Conservation (phyloP, 2,797 vertebrate species). For the Ciconia nigra region DNA sequence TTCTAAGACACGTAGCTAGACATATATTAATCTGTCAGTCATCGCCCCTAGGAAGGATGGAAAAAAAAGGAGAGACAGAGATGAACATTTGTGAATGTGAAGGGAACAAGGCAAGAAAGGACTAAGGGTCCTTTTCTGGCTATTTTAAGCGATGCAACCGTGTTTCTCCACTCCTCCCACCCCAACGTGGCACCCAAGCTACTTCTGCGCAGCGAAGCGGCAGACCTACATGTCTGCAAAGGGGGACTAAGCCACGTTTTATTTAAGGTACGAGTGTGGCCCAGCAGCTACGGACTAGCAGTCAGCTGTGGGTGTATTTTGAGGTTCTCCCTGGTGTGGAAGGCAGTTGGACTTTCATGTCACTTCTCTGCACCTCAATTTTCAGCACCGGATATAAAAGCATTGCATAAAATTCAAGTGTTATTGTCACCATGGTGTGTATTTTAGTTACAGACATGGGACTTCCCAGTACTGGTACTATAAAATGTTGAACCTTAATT, state of each 20-base stretch:
- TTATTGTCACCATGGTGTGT: not conserved
- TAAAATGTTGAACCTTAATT: not conserved
- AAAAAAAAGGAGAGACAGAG: slow-evolving; percentile 70
- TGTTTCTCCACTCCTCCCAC: not conserved
- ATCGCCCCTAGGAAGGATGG: slow-evolving; percentile 77
- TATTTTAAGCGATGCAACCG: slow-evolving; percentile 1
- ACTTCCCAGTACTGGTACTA: not conserved
- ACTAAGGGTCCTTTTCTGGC: slow-evolving; percentile 44
- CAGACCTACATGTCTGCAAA: not conserved
- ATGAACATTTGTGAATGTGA: slow-evolving; percentile 75
- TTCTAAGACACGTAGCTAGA: slow-evolving; percentile 93
- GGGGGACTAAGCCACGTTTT: not conserved
- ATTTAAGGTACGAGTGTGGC: not conserved
- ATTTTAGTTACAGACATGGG: not conserved
- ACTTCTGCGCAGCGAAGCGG: not conserved
- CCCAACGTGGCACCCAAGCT: not conserved
- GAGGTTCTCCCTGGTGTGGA: not conserved
- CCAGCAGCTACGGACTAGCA: not conserved
- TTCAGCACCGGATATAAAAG: not conserved
- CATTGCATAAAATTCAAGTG: not conserved
- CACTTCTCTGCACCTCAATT: not conserved
- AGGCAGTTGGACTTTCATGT: not conserved
- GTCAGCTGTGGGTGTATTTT: not conserved
- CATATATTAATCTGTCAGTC: slow-evolving; percentile 99
- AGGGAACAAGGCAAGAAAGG: slow-evolving; percentile 71